Base-by-base conservation (phyloP, 2,888 invertebrate genomes). In the Odontomyia ornata region DNA sequence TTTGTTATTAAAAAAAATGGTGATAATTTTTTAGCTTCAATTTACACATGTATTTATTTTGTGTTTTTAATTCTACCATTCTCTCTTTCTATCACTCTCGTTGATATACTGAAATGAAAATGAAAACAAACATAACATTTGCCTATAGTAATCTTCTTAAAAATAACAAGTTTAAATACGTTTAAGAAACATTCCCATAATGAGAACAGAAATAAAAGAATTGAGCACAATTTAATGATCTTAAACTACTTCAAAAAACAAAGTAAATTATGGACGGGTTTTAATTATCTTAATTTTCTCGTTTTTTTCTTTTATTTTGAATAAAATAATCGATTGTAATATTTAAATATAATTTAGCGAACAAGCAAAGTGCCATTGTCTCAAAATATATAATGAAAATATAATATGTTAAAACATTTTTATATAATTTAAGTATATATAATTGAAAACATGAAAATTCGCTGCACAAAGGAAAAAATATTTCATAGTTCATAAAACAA, bases 81-180 rank as follows among this genome's bases (percentile, higher is more conserved):
- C 27, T 28, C 64, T 64, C 30, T 64, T 13, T 30, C 64, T 27
- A 25, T 47, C 15, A 46, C 71, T n/a, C n/a, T 47, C n/a, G 52
- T 15, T 71, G 23, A 71, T 71, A 71, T 71, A 52, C 71, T 71
- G 52, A 71, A n/a, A 71, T 71, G 71, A 71, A 71, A n/a, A 18
- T 15, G 21, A 60, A 60, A 64, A 27, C 11, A 71, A 47, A n/a
- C 71, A 71, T 36, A 67, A 71, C 25, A 47, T 71, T 71, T 71
- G 71, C 27, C 25, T 67, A 65, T 18, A 30, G 43, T 5, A 43
- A 52, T 52, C 4, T 60, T 60, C 25, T 15, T 11, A 64, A 64
- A 64, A 64, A 30, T n/a, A 27, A 64, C 25, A 30, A 28, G 30
- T 25, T 64, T 15, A 64, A 64, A 71, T 25, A 47, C 71, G 71